Base-by-base conservation (phyloP, 1,140 invertebrate genomes). In the Drosophila repleta region DNA sequence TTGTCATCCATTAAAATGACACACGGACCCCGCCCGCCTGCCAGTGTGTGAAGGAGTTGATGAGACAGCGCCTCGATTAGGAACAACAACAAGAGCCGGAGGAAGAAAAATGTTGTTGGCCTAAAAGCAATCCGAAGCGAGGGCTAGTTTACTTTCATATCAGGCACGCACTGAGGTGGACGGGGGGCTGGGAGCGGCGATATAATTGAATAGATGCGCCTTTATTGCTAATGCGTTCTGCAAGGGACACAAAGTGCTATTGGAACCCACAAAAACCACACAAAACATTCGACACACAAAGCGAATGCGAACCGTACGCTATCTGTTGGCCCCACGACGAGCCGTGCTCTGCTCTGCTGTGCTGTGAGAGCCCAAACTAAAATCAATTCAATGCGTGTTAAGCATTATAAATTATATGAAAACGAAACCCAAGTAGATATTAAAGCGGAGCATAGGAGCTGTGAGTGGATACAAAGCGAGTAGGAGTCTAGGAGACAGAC, bases 121-220 rank as follows among this genome's bases (percentile, higher is more conserved):
- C 68, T 71, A 56, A 71, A 58, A 57, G 55, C 55, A 57, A 46
- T 32, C n/a, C 21, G 4, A 43, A 26, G 8, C 7, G 21, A 8
- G 20, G 37, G 11, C 29, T 60, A 15, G 10, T n/a, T 15, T 15
- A 57, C 55, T 18, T 26, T 43, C 60, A 64, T 35, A 43, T 53
- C 21, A 39, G 37, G 15, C 7, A 18, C n/a, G 20, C n/a, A 2
- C 8, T 10, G 43, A 1, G 41, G 41, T 3, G 41, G 43, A 1
- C 17, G 41, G 0, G 41, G 39, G 43, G 43, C 1, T 37, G 20
- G 39, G 43, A 7, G 43, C 66, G 62, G 65, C 61, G 69, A 69
- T 78, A 78, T 87, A 87, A 87, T 87, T 87, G 79, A 87, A 87
- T 87, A 84, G 77, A 84, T 84, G 79, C 55, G 49, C 55, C 81